phyloP scores from a whole-genome alignment of 2,888 invertebrate genomes.

The Pseudanteris insignis region DNA sequence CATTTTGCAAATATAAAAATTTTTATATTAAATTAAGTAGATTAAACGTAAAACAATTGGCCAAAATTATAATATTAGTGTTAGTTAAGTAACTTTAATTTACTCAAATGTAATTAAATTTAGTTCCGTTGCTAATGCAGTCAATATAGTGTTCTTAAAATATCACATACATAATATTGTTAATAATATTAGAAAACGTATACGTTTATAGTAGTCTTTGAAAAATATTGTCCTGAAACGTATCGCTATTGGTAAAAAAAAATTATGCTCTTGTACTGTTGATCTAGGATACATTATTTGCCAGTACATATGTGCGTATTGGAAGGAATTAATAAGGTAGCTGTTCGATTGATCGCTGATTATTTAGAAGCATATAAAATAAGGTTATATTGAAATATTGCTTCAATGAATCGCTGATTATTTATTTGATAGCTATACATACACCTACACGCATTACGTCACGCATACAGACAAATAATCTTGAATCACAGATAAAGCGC shows the following conservation, averaged over 20 bases:
- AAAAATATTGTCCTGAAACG: conserved; percentile 9
- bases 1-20: too few species aligned
- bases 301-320: conserved; percentile 14
- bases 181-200: not conserved
- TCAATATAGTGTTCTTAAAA: conserved; percentile 12
- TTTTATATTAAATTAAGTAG: too few species aligned
- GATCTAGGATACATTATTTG: conserved; percentile 22
- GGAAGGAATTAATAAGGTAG: not conserved
- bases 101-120: conserved; percentile 1
- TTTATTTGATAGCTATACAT: conserved; percentile 16
- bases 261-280: not conserved
- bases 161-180: conserved; percentile 21
- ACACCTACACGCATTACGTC: conserved; percentile 35
- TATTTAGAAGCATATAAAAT: conserved; percentile 22
- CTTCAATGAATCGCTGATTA: conserved; percentile 16
- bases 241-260: conserved; percentile 4
- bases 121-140: conserved; percentile 11
- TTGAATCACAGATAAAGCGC: conserved; percentile 64
- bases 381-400: conserved; percentile 19
- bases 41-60: too few species aligned
- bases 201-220: conserved; percentile 6
- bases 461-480: conserved; percentile 53
- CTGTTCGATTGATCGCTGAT: conserved; percentile 13
- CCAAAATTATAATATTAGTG: too few species aligned
- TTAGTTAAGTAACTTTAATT: not conserved